Base-by-base conservation (phyloP, 92 coral and sea anemone species). In the Desmophyllum pertusum region DNA sequence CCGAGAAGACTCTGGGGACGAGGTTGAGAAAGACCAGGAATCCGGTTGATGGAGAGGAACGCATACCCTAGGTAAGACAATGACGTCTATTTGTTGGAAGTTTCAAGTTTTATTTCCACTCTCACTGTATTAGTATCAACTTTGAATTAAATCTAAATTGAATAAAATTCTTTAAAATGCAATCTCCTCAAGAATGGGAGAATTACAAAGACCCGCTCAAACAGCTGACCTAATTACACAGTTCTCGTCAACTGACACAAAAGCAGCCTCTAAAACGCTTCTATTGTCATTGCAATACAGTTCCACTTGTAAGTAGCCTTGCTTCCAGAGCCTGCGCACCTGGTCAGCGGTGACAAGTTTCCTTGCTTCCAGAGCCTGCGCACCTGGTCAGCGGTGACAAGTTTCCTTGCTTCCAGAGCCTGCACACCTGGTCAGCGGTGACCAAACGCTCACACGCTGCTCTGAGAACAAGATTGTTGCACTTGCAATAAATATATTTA, bases 61-160 rank as follows among this genome's bases (percentile, higher is more conserved):
- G n/a, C n/a, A n/a, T n/a, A 5, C 45, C 25, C 29, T 1, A 15
- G 63, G 35, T 0, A 48, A 45, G 19, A 76, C 36, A 55, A 21
- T 1, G 31, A 57, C 67, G 1, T 23, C 27, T 7, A 21, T 25
- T 57, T 40, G 48, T 77, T 52, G 62, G n/a, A 66, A 27, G 13
- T 48, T 75, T 52, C 18, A 52, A 50, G 4, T 19, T 75, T 75
- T 75, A 50, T 50, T 75, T 55, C 36, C 81, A 77, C 81, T 55
- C 81, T 59, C 53, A 59, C 21, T 59, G 64, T 51, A 33, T 59
- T 25, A 7, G 33, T 59, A 59, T 27, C 35, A 59, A 51, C 36
- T 75, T 74, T n/a, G n/a, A n/a, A n/a, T n/a, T n/a, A 11, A 75
- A 75, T 10, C 64, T 75, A 75, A 51, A 21, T 51, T 75, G 31